A percentile compares a stretch with the other conserved stretches of the same genome.
Conservation (phyloP, 2,797 vertebrate species). For the Sarcophilus harrisii region DNA sequence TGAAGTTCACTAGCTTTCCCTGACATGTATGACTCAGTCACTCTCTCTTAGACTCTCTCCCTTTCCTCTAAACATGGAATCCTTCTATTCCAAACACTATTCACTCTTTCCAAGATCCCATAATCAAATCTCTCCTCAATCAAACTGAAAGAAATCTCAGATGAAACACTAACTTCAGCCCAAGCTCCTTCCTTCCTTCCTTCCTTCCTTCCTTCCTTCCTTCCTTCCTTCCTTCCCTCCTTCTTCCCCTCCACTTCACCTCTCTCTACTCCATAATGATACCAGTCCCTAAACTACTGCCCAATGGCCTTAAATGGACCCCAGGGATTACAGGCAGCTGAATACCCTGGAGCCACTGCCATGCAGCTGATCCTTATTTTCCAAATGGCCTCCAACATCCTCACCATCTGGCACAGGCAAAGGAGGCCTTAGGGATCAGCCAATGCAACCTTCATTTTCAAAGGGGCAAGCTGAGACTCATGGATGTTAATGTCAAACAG, state of each 20-base stretch:
- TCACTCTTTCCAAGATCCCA: not conserved
- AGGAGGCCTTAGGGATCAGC: not conserved
- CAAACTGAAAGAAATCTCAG: not conserved
- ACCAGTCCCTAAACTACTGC: not conserved
- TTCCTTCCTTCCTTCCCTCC: not conserved
- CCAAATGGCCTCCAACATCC: not conserved
- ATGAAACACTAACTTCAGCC: not conserved
- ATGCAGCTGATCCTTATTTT: not conserved
- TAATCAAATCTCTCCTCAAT: not conserved
- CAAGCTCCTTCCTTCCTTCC: not conserved
- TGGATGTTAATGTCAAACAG: not conserved
- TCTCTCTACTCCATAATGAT: not conserved
- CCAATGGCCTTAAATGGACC: not conserved
- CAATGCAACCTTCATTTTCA: not conserved
- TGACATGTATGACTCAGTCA: not conserved
- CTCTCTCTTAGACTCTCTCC: not conserved
- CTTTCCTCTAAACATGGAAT: not conserved
- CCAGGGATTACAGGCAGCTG: not conserved
- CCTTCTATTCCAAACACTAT: not conserved
- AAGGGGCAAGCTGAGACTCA: not conserved
- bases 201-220: not conserved
- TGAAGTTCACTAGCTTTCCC: not conserved
- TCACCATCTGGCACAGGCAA: not conserved
- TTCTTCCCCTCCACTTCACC: not conserved
- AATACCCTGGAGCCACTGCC: not conserved